phyloP scores from a whole-genome alignment of 2,888 invertebrate species.

The Sialis fuliginosa region DNA sequence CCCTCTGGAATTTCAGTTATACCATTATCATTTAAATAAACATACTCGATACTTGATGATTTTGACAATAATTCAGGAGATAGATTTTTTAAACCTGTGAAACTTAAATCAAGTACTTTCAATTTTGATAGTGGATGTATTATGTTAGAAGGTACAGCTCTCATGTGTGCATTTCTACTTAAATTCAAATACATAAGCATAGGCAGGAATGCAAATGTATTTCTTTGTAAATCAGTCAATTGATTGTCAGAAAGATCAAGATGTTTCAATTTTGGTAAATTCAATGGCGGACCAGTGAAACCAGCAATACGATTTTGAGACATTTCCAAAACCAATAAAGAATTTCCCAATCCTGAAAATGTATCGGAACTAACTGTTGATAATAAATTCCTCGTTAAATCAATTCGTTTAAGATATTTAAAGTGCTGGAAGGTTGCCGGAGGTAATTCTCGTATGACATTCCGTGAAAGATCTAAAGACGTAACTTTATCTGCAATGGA shows the following conservation, averaged over 20 bases:
- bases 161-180: constrained; percentile 53
- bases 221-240: constrained; percentile 49
- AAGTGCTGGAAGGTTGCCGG: constrained; percentile 64
- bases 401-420: constrained; percentile 49
- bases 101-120: constrained; percentile 52
- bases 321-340: constrained; percentile 49
- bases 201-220: constrained; percentile 46
- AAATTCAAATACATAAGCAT: constrained; percentile 55
- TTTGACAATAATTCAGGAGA: constrained; percentile 54
- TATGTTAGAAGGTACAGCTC: constrained; percentile 41
- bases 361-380: constrained; percentile 52
- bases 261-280: constrained; percentile 42
- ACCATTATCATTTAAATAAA: constrained; percentile 54
- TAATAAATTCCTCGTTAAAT: constrained; percentile 64
- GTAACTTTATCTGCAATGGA: constrained; percentile 54
- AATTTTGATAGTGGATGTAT: constrained; percentile 54
- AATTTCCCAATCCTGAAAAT: constrained; percentile 57
- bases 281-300: constrained; percentile 43
- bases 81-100: constrained; percentile 53
- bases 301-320: constrained; percentile 56
- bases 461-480: constrained; percentile 59
- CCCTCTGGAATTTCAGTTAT: constrained; percentile 62
- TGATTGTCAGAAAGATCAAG: constrained; percentile 69
- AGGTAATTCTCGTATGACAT: constrained; percentile 75
- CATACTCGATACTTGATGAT: constrained; percentile 42